Evolutionary conservation across 2,888 invertebrate species (phyloP).

Genomic region (Andrena marginata): DNA sequence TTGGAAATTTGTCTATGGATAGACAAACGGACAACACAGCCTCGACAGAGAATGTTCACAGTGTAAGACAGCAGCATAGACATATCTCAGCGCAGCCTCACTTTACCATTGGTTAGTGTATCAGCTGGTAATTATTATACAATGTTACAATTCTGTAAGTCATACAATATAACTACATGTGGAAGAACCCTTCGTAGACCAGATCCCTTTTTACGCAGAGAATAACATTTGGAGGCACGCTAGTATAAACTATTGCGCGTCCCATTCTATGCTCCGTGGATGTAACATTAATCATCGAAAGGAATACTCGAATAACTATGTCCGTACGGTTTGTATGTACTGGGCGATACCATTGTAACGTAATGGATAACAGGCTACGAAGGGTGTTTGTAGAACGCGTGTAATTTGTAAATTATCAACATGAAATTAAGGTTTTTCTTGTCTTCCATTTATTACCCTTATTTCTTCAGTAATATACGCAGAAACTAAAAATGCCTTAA

Average conservation of each 20-base stretch:
- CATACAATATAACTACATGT: constrained; percentile 46
- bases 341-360: constrained; percentile 38
- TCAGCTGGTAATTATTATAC: constrained; percentile 62
- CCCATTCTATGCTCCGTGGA: constrained; percentile 16
- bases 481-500: constrained; percentile 69
- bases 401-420: constrained; percentile 55
- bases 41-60: constrained; percentile 83
- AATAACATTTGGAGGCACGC: constrained; percentile 26
- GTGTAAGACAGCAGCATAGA: constrained; percentile 78
- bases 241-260: constrained; percentile 14
- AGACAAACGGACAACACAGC: constrained; percentile 80
- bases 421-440: constrained; percentile 37
- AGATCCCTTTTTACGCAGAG: constrained; percentile 31
- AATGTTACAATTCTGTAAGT: constrained; percentile 52
- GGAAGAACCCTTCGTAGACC: constrained; percentile 67
- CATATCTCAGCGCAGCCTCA: constrained; percentile 77
- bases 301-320: constrained; percentile 11
- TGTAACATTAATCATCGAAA: constrained; percentile 36
- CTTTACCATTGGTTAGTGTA: constrained; percentile 68
- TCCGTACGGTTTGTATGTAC: constrained; percentile 28
- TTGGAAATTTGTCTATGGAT: constrained; percentile 75
- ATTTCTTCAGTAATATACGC: constrained; percentile 52
- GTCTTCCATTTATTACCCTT: constrained; percentile 44
- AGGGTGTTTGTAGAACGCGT: constrained; percentile 53
- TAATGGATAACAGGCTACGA: constrained; percentile 51